Evolutionary conservation across 2,797 vertebrate genomes (phyloP).

Genomic region (Lerista edwardsae): DNA sequence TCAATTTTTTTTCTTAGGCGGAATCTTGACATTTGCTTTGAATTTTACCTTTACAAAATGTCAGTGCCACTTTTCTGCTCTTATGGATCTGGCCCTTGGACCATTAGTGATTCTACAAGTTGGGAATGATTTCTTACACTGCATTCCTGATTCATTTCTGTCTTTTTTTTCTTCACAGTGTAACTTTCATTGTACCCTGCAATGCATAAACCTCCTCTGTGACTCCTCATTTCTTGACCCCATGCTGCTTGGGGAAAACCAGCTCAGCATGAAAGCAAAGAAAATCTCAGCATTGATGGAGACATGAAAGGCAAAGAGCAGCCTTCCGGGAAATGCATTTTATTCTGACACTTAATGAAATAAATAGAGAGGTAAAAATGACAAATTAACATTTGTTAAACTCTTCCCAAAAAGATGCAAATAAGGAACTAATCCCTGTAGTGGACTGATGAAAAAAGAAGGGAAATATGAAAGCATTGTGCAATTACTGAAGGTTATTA

Average conservation of each 20-base stretch:
- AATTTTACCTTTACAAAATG: no score
- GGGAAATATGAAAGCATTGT: slow-evolving; percentile 30
- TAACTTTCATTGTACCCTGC: slow-evolving; percentile 19
- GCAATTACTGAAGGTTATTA: slow-evolving; percentile 57
- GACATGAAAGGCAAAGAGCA: slow-evolving; percentile 63
- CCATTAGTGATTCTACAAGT: background rate
- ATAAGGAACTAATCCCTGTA: slow-evolving; percentile 58
- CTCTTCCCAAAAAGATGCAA: slow-evolving; percentile 56
- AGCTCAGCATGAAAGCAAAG: slow-evolving; percentile 41
- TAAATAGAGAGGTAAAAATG: slow-evolving; percentile 32
- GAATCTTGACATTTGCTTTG: no score
- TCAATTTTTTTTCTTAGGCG: no score
- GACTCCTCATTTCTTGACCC: slow-evolving; percentile 38
- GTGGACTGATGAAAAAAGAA: slow-evolving; percentile 47
- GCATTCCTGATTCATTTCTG: background rate
- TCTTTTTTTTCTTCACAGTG: background rate
- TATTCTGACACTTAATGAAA: slow-evolving; percentile 46
- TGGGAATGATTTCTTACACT: background rate
- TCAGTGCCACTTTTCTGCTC: background rate
- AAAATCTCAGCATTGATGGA: slow-evolving; percentile 47
- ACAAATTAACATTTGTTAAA: slow-evolving; percentile 64
- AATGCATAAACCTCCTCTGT: slow-evolving; percentile 12
- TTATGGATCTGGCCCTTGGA: background rate
- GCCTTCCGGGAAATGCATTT: slow-evolving; percentile 50
- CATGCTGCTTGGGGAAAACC: slow-evolving; percentile 22